phyloP scores from a whole-genome alignment of 2,113 vertebrate genomes.

The Danionella cerebrum region DNA sequence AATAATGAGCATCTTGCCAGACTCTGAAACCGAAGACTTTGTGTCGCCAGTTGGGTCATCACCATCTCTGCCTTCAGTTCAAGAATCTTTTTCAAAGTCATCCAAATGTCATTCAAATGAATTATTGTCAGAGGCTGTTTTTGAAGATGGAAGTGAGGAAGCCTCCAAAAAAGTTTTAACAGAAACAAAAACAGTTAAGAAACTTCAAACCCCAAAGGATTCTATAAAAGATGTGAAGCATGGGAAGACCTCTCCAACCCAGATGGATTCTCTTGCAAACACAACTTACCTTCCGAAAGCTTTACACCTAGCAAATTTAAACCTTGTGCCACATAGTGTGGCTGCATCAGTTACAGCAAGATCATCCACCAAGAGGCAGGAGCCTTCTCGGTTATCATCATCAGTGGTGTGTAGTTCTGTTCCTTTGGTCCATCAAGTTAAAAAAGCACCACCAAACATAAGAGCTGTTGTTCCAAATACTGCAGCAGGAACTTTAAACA shows the following conservation, averaged over 20 bases:
- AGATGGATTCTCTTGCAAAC: constrained; percentile 34
- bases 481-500: constrained; percentile 77
- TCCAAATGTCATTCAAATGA: constrained; percentile 42
- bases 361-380: constrained; percentile 61
- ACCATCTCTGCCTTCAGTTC: constrained; percentile 62
- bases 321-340: constrained; percentile 91
- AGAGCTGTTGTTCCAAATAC: constrained; percentile 42
- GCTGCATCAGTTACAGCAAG: constrained; percentile 80
- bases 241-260: constrained; percentile 46
- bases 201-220: constrained; percentile 46
- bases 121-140: constrained; percentile 42
- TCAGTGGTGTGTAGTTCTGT: constrained; percentile 73
- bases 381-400: constrained; percentile 58
- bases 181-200: constrained; percentile 44
- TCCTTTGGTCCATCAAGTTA: constrained; percentile 89
- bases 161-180: constrained; percentile 35
- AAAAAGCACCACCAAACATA: constrained; percentile 64
- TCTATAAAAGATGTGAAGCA: constrained; percentile 55
- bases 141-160: constrained; percentile 47
- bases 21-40: constrained; percentile 77
- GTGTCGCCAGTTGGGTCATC: constrained; percentile 77
- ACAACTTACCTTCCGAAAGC: constrained; percentile 86
- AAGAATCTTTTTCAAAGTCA: constrained; percentile 63
- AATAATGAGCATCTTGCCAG: constrained; percentile 83
- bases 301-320: constrained; percentile 91